These are phyloP conservation scores for Gymnothorax reevesii DNA, from an alignment of 2,797 vertebrate genomes.

Conservation along the genomic window DNA sequence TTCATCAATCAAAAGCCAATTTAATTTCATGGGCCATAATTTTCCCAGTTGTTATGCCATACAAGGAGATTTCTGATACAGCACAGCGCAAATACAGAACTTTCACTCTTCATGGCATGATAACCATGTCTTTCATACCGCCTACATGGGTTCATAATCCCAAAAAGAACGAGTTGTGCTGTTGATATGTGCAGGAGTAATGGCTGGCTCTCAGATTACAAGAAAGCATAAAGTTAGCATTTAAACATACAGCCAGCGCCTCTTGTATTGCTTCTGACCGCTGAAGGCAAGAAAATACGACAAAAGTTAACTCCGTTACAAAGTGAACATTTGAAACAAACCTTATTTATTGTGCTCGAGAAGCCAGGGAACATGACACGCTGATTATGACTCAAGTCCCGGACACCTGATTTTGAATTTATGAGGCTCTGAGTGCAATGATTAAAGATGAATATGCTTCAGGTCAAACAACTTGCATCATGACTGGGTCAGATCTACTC, in stretches of 20 bases:
- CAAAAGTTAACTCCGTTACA: slow-evolving; percentile 7
- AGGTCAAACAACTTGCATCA: not conserved
- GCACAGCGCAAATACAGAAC: too few relatives aligned
- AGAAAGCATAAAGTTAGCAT: not conserved
- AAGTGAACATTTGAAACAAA: slow-evolving; percentile 12
- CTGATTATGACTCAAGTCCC: not conserved
- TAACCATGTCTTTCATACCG: too few relatives aligned
- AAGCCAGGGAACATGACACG: slow-evolving; percentile 10
- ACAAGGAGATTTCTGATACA: too few relatives aligned
- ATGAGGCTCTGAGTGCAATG: not conserved
- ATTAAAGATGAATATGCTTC: not conserved
- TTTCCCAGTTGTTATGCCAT: too few relatives aligned
- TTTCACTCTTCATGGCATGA: too few relatives aligned
- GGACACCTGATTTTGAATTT: slow-evolving; percentile 1
- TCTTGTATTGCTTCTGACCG: slow-evolving; percentile 5
- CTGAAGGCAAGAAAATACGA: not conserved
- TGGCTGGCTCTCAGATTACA: not conserved
- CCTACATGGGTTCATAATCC: too few relatives aligned
- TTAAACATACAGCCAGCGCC: not conserved
- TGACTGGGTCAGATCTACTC: not conserved
- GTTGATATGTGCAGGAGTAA: not conserved
- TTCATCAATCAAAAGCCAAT: too few relatives aligned
- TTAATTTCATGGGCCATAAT: too few relatives aligned
- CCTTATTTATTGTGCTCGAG: not conserved
- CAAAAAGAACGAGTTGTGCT: not conserved